Evolutionary conservation across 1,140 invertebrate genomes (phyloP).

Genomic region (Zophobas morio): DNA sequence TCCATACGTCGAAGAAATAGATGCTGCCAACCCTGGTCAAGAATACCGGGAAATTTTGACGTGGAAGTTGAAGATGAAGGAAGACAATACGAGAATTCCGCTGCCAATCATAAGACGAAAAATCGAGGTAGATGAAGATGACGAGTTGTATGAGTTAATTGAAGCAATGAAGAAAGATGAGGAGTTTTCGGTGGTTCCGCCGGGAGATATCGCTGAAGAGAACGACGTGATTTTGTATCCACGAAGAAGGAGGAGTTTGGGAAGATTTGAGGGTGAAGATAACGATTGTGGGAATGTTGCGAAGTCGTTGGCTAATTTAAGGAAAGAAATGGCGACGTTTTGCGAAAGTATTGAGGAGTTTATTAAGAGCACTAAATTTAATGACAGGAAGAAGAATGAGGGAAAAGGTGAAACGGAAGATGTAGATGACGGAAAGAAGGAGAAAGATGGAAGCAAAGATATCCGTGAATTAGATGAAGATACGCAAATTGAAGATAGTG

Average conservation of each 20-base stretch:
- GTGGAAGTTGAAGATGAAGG: constrained; percentile 54
- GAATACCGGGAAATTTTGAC: constrained; percentile 55
- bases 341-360: constrained; percentile 57
- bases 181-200: constrained; percentile 48
- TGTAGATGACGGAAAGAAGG: constrained; percentile 21
- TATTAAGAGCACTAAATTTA: constrained; percentile 50
- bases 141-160: constrained; percentile 51
- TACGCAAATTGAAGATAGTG: constrained; percentile 33
- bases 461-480: no score
- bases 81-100: constrained; percentile 54
- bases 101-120: constrained; percentile 47
- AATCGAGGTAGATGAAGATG: constrained; percentile 42
- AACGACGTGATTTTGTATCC: constrained; percentile 52
- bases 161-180: constrained; percentile 47
- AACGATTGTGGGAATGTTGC: constrained; percentile 53
- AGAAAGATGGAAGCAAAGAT: constrained; percentile 14
- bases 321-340: constrained; percentile 58
- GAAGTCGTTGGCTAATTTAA: constrained; percentile 57
- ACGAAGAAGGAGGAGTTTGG: constrained; percentile 36
- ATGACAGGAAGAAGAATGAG: constrained; percentile 20
- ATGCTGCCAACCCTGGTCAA: neutral
- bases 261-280: neutral
- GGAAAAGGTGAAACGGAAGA: constrained; percentile 13
- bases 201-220: constrained; percentile 51
- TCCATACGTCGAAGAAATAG: constrained; percentile 15